Percentiles rank a stretch among this genome's conserved stretches.
Conservation (phyloP, 2,113 vertebrate species). For the Chloebia gouldiae region DNA sequence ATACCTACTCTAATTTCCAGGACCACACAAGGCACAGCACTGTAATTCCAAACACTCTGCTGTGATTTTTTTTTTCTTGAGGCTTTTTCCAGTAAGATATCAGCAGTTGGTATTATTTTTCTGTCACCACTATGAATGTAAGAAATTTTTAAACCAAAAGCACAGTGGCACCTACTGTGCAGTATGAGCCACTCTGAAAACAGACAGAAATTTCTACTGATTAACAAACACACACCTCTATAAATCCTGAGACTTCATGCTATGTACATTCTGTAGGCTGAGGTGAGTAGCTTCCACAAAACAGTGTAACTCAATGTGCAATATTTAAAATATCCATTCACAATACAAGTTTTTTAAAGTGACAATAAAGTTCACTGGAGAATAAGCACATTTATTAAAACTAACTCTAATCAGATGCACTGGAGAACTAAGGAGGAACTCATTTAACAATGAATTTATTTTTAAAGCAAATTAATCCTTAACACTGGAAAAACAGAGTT, state of each 20-base stretch:
- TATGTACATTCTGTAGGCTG: background rate
- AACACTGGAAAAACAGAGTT: slow-evolving; percentile 8
- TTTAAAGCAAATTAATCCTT: background rate
- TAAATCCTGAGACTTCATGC: background rate
- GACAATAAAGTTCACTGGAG: background rate
- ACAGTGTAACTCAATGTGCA: background rate
- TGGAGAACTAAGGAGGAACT: background rate
- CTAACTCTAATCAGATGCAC: background rate
- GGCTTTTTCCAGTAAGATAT: background rate
- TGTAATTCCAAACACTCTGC: background rate
- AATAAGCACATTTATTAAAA: background rate
- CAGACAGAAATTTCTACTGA: background rate
- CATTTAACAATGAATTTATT: background rate
- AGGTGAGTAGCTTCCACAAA: background rate
- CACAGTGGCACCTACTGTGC: background rate
- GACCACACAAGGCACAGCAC: background rate
- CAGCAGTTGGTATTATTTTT: background rate
- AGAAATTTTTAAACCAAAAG: background rate
- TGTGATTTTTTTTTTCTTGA: background rate
- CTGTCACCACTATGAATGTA: background rate
- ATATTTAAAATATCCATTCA: background rate
- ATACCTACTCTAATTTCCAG: background rate
- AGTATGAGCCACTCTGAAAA: background rate
- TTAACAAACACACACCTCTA: background rate
- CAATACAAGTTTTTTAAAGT: background rate